Conservation (phyloP, 2,797 vertebrate genomes). For the Vireo griseus region DNA sequence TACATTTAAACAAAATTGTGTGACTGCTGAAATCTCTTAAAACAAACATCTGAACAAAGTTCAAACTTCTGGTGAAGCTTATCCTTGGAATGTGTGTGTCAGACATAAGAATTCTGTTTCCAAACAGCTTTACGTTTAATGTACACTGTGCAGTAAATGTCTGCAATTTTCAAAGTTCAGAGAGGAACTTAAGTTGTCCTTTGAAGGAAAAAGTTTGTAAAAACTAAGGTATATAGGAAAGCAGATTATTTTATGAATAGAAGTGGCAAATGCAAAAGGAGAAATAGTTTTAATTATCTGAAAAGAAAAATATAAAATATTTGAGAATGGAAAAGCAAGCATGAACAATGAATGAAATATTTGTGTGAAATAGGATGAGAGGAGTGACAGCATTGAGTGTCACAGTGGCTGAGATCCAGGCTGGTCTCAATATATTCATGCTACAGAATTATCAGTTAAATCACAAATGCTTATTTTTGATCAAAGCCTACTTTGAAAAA, state of each 20-base stretch:
- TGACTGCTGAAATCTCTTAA: not conserved
- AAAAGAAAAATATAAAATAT: not conserved
- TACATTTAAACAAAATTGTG: not conserved
- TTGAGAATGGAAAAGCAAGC: not conserved
- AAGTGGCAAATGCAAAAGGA: not conserved
- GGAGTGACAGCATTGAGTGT: accelerated
- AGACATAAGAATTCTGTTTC: not conserved
- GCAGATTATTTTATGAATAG: not conserved
- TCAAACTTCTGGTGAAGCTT: not conserved
- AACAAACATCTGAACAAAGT: not conserved
- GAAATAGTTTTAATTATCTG: not conserved
- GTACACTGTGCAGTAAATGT: not conserved
- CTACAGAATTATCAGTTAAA: not conserved
- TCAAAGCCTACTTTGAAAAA: not conserved
- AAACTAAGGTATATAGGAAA: not conserved
- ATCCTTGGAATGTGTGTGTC: not conserved
- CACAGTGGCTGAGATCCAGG: not conserved
- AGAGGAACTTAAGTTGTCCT: not conserved
- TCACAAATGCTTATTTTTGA: not conserved
- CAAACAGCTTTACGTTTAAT: not conserved
- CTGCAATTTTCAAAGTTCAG: not conserved
- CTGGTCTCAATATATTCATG: not conserved
- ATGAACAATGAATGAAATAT: not conserved
- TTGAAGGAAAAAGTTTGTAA: not conserved
- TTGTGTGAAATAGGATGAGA: accelerated